Conservation (phyloP, 2,113 vertebrate species). For the Chionomys nivalis region DNA sequence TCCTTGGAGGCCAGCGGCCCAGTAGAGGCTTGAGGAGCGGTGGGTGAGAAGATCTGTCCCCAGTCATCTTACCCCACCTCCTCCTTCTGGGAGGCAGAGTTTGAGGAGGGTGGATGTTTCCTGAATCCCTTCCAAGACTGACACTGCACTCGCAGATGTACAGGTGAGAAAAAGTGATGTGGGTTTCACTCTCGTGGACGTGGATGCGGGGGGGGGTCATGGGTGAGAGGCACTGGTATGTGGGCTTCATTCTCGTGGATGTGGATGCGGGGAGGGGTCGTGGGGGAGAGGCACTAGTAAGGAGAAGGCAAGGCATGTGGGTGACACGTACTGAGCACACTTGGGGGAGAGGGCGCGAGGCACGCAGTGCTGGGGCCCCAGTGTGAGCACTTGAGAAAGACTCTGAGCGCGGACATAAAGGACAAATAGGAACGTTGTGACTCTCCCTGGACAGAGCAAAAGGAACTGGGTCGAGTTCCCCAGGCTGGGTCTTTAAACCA, state of each 20-base stretch:
- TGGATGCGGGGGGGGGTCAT: rapidly evolving
- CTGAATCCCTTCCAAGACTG: background rate
- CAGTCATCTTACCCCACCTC: no score
- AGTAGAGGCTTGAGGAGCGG: background rate
- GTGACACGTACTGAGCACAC: rapidly evolving
- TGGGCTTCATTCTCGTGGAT: rapidly evolving
- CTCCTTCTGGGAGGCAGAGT: background rate
- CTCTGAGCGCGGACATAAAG: background rate
- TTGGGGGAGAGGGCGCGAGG: background rate
- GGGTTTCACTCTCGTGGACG: rapidly evolving
- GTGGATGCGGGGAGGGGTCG: rapidly evolving
- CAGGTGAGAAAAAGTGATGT: background rate
- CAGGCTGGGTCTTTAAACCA: background rate
- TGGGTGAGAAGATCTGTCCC: background rate
- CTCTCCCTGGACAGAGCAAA: background rate
- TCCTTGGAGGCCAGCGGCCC: no score
- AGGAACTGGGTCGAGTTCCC: no score
- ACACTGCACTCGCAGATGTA: background rate
- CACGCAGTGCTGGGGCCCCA: background rate
- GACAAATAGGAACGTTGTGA: background rate
- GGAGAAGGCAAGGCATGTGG: no score
- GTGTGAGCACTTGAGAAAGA: no score
- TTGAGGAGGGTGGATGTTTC: background rate
- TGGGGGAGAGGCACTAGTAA: background rate
- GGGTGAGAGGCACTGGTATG: background rate